phyloP scores from a whole-genome alignment of 2,113 vertebrate genomes.

The Raphicerus campestris region DNA sequence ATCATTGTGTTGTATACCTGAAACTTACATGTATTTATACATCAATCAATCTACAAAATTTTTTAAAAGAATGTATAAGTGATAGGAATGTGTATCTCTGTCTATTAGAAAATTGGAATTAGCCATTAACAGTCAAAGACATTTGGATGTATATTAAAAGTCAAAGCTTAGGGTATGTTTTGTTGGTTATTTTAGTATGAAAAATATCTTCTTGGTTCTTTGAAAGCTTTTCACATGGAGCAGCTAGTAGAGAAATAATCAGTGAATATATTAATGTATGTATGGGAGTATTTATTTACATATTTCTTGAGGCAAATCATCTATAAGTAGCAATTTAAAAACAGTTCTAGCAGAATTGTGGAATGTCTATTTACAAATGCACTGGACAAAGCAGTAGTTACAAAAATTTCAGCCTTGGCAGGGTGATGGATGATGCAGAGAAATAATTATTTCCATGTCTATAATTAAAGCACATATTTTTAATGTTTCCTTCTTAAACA shows the following conservation, averaged over 20 bases:
- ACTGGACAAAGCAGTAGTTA: constrained; percentile 21
- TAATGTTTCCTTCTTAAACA: neutral
- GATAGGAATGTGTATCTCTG: neutral
- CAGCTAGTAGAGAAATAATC: neutral
- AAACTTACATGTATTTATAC: neutral
- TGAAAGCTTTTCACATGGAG: neutral
- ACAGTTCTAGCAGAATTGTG: constrained; percentile 12
- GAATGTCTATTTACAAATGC: constrained; percentile 20
- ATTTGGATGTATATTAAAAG: neutral
- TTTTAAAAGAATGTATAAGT: neutral
- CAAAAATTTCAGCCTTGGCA: constrained; percentile 21
- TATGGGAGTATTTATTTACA: neutral
- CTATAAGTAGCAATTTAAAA: constrained; percentile 29
- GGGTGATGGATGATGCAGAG: constrained; percentile 51
- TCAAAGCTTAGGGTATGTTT: neutral
- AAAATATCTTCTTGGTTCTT: neutral
- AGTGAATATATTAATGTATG: neutral
- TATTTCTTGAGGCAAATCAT: constrained; percentile 25
- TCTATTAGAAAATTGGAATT: neutral
- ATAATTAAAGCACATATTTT: constrained; percentile 58
- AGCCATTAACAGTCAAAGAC: neutral
- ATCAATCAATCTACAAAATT: too few species aligned
- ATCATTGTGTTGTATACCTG: neutral
- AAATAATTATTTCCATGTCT: constrained; percentile 62
- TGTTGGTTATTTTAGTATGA: neutral